Evolutionary conservation across 2,888 invertebrate species (phyloP), one percentile per base, ranked within the genome.

Genomic region (Watsonalla cultraria): DNA sequence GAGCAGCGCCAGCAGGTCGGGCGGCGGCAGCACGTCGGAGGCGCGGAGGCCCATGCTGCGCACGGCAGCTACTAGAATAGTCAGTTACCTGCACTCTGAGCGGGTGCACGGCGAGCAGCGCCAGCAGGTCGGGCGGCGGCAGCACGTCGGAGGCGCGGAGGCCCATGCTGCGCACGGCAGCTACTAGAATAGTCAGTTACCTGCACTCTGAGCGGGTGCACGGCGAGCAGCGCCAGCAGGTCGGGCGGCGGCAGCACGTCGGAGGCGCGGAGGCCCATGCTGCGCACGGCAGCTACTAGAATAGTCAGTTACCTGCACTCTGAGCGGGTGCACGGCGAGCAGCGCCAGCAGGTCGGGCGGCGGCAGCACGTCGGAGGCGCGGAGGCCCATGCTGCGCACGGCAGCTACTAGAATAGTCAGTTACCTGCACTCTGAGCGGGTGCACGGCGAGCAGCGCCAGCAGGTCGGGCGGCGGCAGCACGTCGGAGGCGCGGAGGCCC

Each of bases 151-250:
- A 92, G 42, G 98, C 92, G 45, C 93, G 91, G 68, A 96, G 92
- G 62, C 95, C 96, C 92, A 96, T 94, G 79, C 93, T 92, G 72
- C 95, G 93, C 58, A 96, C 95, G 50, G 96, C 97, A 80, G 97
- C 42, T n/a, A n/a, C n/a, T n/a, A n/a, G n/a, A n/a, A n/a, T n/a
- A n/a, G n/a, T n/a, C 2, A 2, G 42, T 92, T 76, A 97, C 98
- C 95, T 98, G 98, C 60, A 98, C 96, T 66, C 97, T 92, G 7
- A 98, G 92, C 49, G 98, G 98, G 90, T 99, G 98, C 89, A 96
- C 95, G 91, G 98, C 95, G 51, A 98, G 92, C 68, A 96, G 91
- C 70, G 96, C 94, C 53, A 98, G 92, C 82, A 94, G 92, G 72
- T 95, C 94, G 2, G 94, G 92, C 49, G 95, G 92, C 49, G 98